phyloP scores from a whole-genome alignment of 2,888 invertebrate species.

The Drosophila mayaguana region DNA sequence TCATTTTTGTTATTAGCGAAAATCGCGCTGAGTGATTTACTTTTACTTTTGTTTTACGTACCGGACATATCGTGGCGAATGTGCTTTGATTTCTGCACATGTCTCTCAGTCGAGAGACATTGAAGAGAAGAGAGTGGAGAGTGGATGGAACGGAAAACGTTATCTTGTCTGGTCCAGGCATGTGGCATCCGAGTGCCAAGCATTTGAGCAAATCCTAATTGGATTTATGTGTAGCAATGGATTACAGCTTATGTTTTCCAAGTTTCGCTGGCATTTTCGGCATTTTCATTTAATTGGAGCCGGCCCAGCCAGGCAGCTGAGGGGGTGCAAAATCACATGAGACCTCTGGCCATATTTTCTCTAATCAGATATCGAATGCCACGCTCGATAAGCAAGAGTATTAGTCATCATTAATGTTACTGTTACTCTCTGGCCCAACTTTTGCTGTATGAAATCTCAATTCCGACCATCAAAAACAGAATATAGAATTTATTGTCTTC shows the following conservation, averaged over 20 bases:
- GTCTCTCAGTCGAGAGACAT: constrained; percentile 7
- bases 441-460: constrained; percentile 2
- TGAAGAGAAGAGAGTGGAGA: background rate
- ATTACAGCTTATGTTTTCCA: constrained; percentile 74
- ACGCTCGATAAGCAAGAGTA: background rate
- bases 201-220: constrained; percentile 76
- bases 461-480: background rate
- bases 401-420: constrained; percentile 5
- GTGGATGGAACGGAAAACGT: constrained; percentile 10
- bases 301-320: no score
- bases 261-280: constrained; percentile 45
- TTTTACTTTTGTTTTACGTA: constrained; percentile 73
- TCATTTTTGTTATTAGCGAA: constrained; percentile 82
- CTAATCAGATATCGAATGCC: constrained; percentile 9
- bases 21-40: constrained; percentile 82
- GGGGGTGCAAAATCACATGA: constrained; percentile 22
- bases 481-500: constrained; percentile 27
- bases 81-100: constrained; percentile 65
- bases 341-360: constrained; percentile 9
- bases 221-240: constrained; percentile 80
- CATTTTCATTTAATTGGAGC: constrained; percentile 68
- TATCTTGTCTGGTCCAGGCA: constrained; percentile 62
- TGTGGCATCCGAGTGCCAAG: constrained; percentile 60
- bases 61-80: constrained; percentile 42
- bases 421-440: no score